Conservation (phyloP, 2,888 invertebrate species). For the Orgyia antiqua region DNA sequence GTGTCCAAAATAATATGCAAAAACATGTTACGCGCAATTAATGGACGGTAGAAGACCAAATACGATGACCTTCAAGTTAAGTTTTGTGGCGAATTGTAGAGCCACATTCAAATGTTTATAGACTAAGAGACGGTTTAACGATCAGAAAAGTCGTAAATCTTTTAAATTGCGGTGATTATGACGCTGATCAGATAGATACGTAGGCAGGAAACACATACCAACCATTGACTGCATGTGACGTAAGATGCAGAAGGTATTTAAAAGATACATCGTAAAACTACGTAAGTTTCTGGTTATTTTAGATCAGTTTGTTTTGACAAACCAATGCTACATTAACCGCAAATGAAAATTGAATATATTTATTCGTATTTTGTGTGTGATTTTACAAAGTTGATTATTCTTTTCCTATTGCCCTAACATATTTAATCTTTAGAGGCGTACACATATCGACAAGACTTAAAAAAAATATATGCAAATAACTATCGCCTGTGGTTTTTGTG, state of each 20-base stretch:
- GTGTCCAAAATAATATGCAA: conserved; percentile 1
- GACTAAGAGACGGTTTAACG: conserved; percentile 13
- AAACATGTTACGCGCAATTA: background rate
- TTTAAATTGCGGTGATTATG: conserved; percentile 12
- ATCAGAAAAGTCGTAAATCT: conserved; percentile 15
- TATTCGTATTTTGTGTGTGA: too few relatives aligned
- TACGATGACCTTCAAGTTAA: conserved; percentile 3
- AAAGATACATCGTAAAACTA: too few relatives aligned
- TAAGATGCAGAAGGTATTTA: conserved; percentile 9
- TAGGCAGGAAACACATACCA: conserved; percentile 18
- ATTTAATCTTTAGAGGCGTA: too few relatives aligned
- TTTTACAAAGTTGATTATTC: too few relatives aligned
- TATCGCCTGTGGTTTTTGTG: too few relatives aligned
- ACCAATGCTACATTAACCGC: too few relatives aligned
- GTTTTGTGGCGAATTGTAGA: conserved; percentile 3
- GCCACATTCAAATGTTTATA: background rate
- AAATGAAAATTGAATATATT: too few relatives aligned
- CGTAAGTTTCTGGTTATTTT: too few relatives aligned
- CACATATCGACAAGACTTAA: too few relatives aligned
- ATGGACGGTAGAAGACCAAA: background rate
- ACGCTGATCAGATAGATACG: conserved; percentile 12
- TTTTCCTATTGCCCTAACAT: too few relatives aligned
- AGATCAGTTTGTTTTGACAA: too few relatives aligned
- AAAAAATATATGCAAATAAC: too few relatives aligned
- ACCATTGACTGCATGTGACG: conserved; percentile 8